phyloP scores from a whole-genome alignment of 2,113 vertebrate species.

The Phasianus colchicus region DNA sequence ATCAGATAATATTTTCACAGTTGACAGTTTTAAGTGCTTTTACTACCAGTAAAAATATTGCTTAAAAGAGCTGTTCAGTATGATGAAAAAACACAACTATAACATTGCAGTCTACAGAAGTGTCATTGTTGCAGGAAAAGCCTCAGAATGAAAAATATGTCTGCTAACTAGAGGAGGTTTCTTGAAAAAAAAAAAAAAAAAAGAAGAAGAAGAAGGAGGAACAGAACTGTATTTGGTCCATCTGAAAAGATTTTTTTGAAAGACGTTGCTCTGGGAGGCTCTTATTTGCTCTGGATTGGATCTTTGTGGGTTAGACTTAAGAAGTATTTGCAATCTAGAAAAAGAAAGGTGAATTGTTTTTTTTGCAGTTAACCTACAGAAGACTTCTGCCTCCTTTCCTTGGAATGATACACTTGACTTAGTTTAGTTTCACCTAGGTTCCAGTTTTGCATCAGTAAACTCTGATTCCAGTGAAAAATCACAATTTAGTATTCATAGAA shows the following conservation, averaged over 20 bases:
- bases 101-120: not conserved
- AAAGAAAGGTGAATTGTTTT: not conserved
- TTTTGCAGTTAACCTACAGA: not conserved
- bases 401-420: not conserved
- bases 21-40: not conserved
- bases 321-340: slow-evolving; percentile 2
- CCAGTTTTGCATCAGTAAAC: not conserved
- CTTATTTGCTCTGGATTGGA: not conserved
- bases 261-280: not conserved
- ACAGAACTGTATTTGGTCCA: not conserved
- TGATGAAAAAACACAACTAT: not conserved
- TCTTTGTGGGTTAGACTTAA: not conserved
- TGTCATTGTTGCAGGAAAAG: not conserved
- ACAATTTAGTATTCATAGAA: not conserved
- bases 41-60: not conserved
- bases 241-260: not conserved
- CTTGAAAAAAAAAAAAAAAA: not conserved
- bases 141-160: not conserved
- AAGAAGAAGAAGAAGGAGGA: not conserved
- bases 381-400: not conserved
- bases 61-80: not conserved
- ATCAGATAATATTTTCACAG: not conserved
- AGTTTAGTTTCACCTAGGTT: not conserved
- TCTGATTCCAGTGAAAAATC: not conserved
- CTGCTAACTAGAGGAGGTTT: not conserved